These are phyloP conservation scores for Chondrosia reniformis DNA, from an alignment of 37 sponge, comb jelly and placozoan genomes.

Conservation along the genomic window DNA sequence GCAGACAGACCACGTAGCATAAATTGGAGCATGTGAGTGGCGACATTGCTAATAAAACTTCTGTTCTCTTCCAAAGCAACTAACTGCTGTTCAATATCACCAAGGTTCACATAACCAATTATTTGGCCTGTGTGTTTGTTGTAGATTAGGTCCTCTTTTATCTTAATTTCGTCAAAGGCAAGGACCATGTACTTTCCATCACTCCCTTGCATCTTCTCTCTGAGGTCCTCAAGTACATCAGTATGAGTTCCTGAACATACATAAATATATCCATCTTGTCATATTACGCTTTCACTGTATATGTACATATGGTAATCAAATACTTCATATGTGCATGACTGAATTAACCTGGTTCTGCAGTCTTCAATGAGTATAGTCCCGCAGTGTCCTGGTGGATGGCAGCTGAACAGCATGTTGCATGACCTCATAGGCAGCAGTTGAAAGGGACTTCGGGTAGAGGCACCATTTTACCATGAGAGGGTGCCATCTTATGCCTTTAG, in stretches of 20 bases:
- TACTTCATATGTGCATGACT: background rate
- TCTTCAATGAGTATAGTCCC: conserved; percentile 1
- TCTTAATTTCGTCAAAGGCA: no score
- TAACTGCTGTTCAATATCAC: conserved; percentile 7
- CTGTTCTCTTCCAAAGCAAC: background rate
- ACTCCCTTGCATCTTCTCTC: background rate
- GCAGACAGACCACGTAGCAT: background rate
- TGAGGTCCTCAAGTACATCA: background rate
- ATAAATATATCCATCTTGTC: background rate
- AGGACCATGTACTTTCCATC: background rate
- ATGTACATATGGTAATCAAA: no score
- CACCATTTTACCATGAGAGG: conserved; percentile 8
- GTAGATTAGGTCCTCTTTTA: no score
- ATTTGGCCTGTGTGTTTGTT: no score
- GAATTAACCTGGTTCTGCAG: background rate
- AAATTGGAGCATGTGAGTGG: background rate
- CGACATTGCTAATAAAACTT: background rate
- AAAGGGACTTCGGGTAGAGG: background rate
- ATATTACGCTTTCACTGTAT: no score
- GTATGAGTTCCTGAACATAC: background rate
- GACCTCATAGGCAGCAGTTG: no score
- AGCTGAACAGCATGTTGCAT: background rate
- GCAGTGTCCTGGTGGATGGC: background rate
- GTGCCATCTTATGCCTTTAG: background rate
- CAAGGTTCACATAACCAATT: conserved; percentile 7